Base-by-base conservation (phyloP, 1,140 invertebrate species). In the Ctenoplectra terminalis region DNA sequence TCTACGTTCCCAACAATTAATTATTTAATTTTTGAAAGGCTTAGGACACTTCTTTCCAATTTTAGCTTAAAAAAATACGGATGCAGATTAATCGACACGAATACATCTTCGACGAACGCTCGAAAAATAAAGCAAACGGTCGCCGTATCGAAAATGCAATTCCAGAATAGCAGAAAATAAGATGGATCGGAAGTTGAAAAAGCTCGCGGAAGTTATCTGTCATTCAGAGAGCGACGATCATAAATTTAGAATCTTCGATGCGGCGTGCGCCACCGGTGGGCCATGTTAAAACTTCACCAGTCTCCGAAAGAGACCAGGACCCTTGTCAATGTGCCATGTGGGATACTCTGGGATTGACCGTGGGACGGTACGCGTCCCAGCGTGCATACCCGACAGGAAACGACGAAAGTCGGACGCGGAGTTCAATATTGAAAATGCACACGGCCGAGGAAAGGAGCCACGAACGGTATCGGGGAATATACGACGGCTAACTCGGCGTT, bases 371-470 rank as follows among this genome's bases (percentile, higher is more conserved):
- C 63, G 7, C 7, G 63, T 29, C 52, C 23, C 52, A 54, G 52
- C 13, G 37, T 23, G 0, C 63, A 26, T 3, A 20, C 9, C 1
- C 17, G 48, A 37, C 67, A 8, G 17, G 40, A 46, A 48, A 31
- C 26, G 40, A 56, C 43, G 56, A 73, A 71, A 56, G 29, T 29
- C 37, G 46, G 23, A 46, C 23, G 40, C 5, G 1, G 52, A 78
- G 29, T 70, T 60, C 29, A 37, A 70, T 70, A 78, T 78, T 48
- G 75, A 78, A 69, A 70, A 70, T 78, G 40, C 31, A 26, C 64
- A 67, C 8, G 37, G 23, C 20, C 26, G 9, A 34, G 71, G 13
- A 74, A 67, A 23, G 4, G 13, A 26, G 43, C 8, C 0, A 29
- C 15, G 54, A 31, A 34, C 20, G 29, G 8, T 26, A 76, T 26